phyloP scores from a whole-genome alignment of 1,140 invertebrate genomes.

The Pseudomyrmex concolor region DNA sequence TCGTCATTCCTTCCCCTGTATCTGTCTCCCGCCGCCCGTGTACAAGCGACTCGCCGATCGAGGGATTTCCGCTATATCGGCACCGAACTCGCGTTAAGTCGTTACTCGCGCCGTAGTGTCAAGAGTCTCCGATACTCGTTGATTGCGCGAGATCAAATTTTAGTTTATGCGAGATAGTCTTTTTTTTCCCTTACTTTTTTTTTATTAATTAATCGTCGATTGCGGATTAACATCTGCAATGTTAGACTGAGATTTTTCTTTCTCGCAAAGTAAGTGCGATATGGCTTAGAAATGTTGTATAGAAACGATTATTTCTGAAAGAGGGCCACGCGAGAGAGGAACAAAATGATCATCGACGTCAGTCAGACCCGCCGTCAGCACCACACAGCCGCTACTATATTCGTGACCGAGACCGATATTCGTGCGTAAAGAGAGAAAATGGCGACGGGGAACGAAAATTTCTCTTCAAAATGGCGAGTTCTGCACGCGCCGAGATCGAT shows the following conservation, averaged over 20 bases:
- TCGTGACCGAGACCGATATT: slow-evolving; percentile 71
- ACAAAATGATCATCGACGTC: slow-evolving; percentile 34
- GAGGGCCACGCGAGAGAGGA: slow-evolving; percentile 4
- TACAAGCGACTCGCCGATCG: slow-evolving; percentile 56
- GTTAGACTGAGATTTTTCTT: too few relatives aligned
- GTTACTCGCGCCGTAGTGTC: slow-evolving; percentile 46
- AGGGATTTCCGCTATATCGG: slow-evolving; percentile 54
- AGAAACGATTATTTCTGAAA: slow-evolving; percentile 43
- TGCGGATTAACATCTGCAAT: too few relatives aligned
- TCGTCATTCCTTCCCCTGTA: slow-evolving; percentile 24
- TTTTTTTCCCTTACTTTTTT: neutral
- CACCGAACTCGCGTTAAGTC: slow-evolving; percentile 55
- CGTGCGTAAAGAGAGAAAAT: slow-evolving; percentile 72
- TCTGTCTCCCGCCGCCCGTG: slow-evolving; percentile 13
- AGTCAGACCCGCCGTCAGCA: neutral
- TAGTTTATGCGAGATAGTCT: neutral
- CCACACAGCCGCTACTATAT: slow-evolving; percentile 28
- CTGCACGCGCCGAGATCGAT: slow-evolving; percentile 72
- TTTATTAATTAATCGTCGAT: slow-evolving; percentile 2
- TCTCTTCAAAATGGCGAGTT: slow-evolving; percentile 71
- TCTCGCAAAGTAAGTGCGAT: neutral
- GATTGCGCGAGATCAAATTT: slow-evolving; percentile 50
- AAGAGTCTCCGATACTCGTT: slow-evolving; percentile 46
- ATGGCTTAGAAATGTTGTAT: slow-evolving; percentile 32
- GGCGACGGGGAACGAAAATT: slow-evolving; percentile 56